Evolutionary conservation across 1,140 invertebrate species (phyloP).

Genomic region (Hycleus cichorii): DNA sequence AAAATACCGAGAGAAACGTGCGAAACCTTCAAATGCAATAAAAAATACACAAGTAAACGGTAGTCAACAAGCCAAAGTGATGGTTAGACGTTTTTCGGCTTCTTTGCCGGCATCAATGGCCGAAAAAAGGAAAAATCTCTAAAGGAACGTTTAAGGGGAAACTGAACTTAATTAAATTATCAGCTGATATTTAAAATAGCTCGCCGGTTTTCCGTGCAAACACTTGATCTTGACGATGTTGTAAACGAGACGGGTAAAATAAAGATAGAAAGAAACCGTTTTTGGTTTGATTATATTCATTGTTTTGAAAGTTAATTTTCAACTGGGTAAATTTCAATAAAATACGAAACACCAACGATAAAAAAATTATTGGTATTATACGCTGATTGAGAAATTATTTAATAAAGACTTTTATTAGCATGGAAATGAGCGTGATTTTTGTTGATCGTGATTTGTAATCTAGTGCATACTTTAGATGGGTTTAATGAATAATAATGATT

Average conservation of each 20-base stretch:
- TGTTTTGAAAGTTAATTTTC: constrained; percentile 12
- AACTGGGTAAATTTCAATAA: neutral
- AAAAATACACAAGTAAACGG: constrained; percentile 29
- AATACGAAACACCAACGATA: neutral
- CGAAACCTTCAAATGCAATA: too few relatives aligned
- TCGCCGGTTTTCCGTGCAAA: constrained; percentile 31
- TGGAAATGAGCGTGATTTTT: too few relatives aligned
- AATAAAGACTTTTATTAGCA: too few relatives aligned
- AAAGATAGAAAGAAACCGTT: neutral
- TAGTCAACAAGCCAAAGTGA: constrained; percentile 14
- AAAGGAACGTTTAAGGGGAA: constrained; percentile 32
- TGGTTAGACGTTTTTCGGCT: constrained; percentile 27
- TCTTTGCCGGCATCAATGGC: constrained; percentile 20
- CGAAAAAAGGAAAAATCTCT: constrained; percentile 1
- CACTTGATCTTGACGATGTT: constrained; percentile 29
- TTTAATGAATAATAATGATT: too few relatives aligned
- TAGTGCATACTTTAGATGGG: too few relatives aligned
- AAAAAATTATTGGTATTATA: neutral
- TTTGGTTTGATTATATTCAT: constrained; percentile 12
- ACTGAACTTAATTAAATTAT: constrained; percentile 38
- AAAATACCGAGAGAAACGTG: too few relatives aligned
- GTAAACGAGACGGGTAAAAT: too few relatives aligned
- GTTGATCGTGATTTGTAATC: too few relatives aligned
- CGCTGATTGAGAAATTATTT: neutral
- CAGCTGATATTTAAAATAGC: constrained; percentile 39